Evolutionary conservation across 1,140 invertebrate genomes (phyloP), one percentile per base, ranked within the genome.

Genomic region (Trissolcus basalis): DNA sequence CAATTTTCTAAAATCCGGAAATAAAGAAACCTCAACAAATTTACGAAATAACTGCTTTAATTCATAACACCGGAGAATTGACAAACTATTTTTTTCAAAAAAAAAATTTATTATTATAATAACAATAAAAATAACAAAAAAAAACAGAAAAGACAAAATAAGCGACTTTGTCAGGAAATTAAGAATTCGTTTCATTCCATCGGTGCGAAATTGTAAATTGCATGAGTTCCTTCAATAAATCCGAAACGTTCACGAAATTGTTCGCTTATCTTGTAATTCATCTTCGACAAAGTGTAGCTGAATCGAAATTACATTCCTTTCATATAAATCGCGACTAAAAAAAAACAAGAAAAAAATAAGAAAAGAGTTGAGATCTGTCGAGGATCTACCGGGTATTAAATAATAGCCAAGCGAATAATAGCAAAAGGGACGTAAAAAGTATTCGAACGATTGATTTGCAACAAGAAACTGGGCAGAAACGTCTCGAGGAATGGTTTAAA

Each of bases 381-480:
- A n/a, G n/a, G n/a, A n/a, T n/a, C n/a, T n/a, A n/a, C n/a, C n/a
- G n/a, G 27, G 36, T 49, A 50, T 50, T 51, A 60, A 69, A 61
- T 56, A 61, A 68, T 63, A 48, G 50, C 44, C 6, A 27, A n/a
- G 53, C 45, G 64, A 68, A 68, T 75, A 64, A 69, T 48, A 64
- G 49, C 59, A 47, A 68, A 74, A 45, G 44, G 12, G 64, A 33
- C 15, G 36, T 39, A 11, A 60, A 55, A 69, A 69, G 15, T 36
- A 61, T 27, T 63, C 19, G 36, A 35, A 75, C 64, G 72, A 69
- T 75, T 75, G 72, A 69, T 75, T 75, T 32, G 72, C 64, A 75
- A 68, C 71, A 63, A 68, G 61, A 68, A 51, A 44, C 19, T 27
- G 19, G 6, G 48, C 39, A 50, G 47, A 74, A 15, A 68, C 58